Evolutionary conservation across 2,888 invertebrate species (phyloP).

Genomic region (Aricia artaxerxes): DNA sequence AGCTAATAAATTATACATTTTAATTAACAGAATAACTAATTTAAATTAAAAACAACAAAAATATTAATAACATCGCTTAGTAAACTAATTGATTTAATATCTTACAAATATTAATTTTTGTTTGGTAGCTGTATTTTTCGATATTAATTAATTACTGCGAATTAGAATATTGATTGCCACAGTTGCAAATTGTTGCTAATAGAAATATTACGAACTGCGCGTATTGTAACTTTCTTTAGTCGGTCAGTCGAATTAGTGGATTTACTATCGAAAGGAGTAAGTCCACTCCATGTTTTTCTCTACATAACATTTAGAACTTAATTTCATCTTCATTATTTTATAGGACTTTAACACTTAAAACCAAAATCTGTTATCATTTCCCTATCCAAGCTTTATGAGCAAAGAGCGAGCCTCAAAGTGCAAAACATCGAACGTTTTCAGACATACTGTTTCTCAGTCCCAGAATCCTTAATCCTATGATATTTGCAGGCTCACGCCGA

Average conservation of each 20-base stretch:
- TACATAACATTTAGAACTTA: neutral
- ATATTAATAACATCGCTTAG: conserved; percentile 46
- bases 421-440: neutral
- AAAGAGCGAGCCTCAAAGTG: neutral
- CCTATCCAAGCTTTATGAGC: neutral
- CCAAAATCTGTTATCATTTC: neutral
- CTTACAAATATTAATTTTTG: conserved; percentile 10
- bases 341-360: too few relatives aligned
- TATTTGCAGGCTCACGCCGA: too few relatives aligned
- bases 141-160: neutral
- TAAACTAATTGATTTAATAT: conserved; percentile 17
- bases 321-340: neutral
- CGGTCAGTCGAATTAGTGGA: too few relatives aligned
- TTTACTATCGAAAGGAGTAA: too few relatives aligned
- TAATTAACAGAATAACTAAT: conserved; percentile 22
- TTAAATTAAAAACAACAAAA: conserved; percentile 48
- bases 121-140: neutral
- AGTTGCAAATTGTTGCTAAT: neutral
- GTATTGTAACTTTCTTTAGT: neutral
- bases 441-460: too few relatives aligned
- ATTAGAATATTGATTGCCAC: neutral
- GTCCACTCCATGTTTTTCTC: neutral
- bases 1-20: conserved; percentile 12
- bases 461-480: too few relatives aligned
- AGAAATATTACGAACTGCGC: neutral